phyloP scores from a whole-genome alignment of 2,113 vertebrate genomes.

The Apaloderma vittatum region DNA sequence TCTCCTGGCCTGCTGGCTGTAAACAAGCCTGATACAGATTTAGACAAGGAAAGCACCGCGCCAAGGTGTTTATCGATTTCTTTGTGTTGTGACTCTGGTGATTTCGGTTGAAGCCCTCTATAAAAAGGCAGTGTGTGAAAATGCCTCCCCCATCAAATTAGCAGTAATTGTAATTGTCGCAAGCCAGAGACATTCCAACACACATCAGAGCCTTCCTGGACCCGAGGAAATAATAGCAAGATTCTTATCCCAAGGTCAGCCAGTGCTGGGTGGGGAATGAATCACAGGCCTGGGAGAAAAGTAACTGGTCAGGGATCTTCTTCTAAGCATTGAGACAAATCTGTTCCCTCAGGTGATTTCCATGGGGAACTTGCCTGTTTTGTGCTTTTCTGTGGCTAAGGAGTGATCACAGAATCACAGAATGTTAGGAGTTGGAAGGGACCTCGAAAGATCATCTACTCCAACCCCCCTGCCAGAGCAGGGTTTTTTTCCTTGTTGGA shows the following conservation, averaged over 20 bases:
- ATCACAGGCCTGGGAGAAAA: background rate
- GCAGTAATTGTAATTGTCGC: background rate
- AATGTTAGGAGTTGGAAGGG: no score
- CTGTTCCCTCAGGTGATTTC: background rate
- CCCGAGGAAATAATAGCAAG: background rate
- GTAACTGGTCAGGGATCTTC: background rate
- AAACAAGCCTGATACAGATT: background rate
- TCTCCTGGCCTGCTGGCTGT: background rate
- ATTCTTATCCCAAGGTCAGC: background rate
- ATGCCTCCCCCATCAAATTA: background rate
- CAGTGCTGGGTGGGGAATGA: background rate
- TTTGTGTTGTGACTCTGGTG: background rate
- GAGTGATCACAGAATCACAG: no score
- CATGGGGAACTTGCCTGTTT: background rate
- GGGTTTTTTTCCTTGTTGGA: background rate
- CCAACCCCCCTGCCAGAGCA: no score
- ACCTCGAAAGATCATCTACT: no score
- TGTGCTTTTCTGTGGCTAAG: background rate
- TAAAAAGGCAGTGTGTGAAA: background rate
- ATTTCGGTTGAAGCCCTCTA: background rate
- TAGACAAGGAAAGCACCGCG: background rate
- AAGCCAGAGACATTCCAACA: background rate
- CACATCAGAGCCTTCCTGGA: background rate
- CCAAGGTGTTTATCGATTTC: background rate
- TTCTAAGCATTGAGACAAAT: background rate